Percentiles rank a stretch among this genome's conserved stretches.
Conservation (phyloP, 2,888 invertebrate species). For the Epirrhoe tristata region DNA sequence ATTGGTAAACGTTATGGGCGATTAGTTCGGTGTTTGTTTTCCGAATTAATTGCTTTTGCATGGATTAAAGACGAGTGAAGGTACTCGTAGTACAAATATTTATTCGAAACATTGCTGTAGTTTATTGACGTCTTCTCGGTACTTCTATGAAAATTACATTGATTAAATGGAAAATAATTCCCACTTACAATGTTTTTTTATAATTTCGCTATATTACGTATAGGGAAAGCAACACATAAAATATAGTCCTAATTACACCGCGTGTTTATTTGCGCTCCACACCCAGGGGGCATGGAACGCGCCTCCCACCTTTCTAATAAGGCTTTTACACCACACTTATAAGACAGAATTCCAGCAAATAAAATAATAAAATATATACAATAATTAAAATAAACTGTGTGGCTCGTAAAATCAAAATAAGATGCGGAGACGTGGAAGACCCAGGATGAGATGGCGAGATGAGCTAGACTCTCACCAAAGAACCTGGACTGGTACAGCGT, state of each 20-base stretch:
- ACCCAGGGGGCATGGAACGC: conserved; percentile 43
- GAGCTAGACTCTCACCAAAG: no score
- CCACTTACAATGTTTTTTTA: neutral
- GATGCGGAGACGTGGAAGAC: no score
- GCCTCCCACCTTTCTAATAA: conserved; percentile 54
- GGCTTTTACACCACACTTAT: conserved; percentile 61
- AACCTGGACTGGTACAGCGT: no score
- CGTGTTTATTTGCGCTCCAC: conserved; percentile 39
- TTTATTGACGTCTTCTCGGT: no score
- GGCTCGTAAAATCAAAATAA: no score
- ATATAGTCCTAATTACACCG: conserved; percentile 21
- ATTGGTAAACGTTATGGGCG: conserved; percentile 18
- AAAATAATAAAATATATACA: neutral
- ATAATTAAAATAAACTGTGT: no score
- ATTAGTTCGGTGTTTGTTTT: conserved; percentile 19
- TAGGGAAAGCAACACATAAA: conserved; percentile 2
- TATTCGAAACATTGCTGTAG: neutral
- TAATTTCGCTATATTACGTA: neutral
- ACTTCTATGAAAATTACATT: no score
- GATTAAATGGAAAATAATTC: neutral
- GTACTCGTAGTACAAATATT: neutral
- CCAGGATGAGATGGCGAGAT: no score
- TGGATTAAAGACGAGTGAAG: neutral
- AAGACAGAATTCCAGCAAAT: neutral
- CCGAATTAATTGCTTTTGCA: conserved; percentile 3